A percentile compares a stretch with the other conserved stretches of the same genome.
Evolutionary conservation across 2,888 invertebrate species (phyloP).

Genomic region (Cephus pygmeus): DNA sequence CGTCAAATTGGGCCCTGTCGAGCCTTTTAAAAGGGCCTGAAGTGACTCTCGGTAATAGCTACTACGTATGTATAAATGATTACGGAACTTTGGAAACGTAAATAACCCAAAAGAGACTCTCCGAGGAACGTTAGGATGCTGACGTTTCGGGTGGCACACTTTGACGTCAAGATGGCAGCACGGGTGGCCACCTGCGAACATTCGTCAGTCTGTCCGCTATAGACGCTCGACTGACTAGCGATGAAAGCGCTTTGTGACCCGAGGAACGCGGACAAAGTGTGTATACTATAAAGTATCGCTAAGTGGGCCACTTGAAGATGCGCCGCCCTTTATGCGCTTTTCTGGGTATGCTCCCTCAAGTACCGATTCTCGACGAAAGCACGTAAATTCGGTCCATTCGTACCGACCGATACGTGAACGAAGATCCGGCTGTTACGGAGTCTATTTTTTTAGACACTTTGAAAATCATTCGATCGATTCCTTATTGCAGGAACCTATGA

Average conservation of each 20-base stretch:
- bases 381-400: neutral
- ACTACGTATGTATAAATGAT: neutral
- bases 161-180: slow-evolving; percentile 17
- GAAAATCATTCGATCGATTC: neutral
- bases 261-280: slow-evolving; percentile 32
- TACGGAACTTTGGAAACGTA: neutral
- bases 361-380: slow-evolving; percentile 9
- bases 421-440: neutral
- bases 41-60: neutral
- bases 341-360: slow-evolving; percentile 29
- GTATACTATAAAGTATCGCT: slow-evolving; percentile 45
- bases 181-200: slow-evolving; percentile 33
- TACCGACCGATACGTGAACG: neutral
- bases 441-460: slow-evolving; percentile 12
- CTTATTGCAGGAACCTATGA: slow-evolving; percentile 90
- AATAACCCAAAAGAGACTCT: neutral
- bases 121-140: neutral
- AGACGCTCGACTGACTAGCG: slow-evolving; percentile 31
- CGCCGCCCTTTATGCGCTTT: slow-evolving; percentile 38
- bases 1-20: neutral
- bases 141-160: neutral
- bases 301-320: slow-evolving; percentile 50
- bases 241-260: slow-evolving; percentile 34
- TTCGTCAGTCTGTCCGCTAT: slow-evolving; percentile 43
- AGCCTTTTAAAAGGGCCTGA: neutral